These are phyloP conservation scores for Gibbula magus DNA, from an alignment of 2,888 invertebrate species.

Conservation along the genomic window DNA sequence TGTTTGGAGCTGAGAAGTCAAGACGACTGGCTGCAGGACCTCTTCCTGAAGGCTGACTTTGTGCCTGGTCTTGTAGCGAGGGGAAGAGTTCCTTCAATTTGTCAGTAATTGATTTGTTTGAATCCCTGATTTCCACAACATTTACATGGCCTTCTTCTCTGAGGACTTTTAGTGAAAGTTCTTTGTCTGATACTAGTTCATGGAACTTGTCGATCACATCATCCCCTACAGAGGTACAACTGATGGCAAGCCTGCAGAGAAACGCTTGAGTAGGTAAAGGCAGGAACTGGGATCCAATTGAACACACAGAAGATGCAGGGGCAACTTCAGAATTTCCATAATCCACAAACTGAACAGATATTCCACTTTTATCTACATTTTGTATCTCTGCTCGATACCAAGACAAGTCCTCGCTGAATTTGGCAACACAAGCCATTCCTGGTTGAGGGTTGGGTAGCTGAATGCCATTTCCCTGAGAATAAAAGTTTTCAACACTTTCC, in stretches of 20 bases:
- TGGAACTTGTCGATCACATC: conserved; percentile 39
- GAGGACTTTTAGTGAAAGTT: conserved; percentile 25
- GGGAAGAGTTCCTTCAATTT: conserved; percentile 22
- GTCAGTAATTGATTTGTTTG: conserved; percentile 22
- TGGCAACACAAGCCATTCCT: conserved; percentile 39
- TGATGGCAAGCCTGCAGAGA: conserved; percentile 52
- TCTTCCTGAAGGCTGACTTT: background rate
- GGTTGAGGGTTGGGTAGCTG: conserved; percentile 5
- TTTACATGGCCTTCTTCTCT: conserved; percentile 10
- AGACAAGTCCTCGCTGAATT: conserved; percentile 61
- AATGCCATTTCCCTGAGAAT: conserved; percentile 28
- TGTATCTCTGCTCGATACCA: conserved; percentile 68
- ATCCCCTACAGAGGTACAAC: background rate
- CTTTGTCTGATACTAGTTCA: conserved; percentile 29
- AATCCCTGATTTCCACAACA: conserved; percentile 30
- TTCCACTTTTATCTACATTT: conserved; percentile 44
- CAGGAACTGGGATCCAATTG: conserved; percentile 50
- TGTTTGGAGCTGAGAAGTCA: conserved; percentile 14
- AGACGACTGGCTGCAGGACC: background rate
- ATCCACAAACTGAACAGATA: conserved; percentile 69
- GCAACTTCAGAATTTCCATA: conserved; percentile 68
- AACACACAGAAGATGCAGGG: conserved; percentile 48
- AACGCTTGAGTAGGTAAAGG: conserved; percentile 59
- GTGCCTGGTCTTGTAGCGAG: background rate
- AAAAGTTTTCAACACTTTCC: conserved; percentile 50